phyloP scores from a whole-genome alignment of 2,888 invertebrate species.

The Prionchulus punctatus region DNA sequence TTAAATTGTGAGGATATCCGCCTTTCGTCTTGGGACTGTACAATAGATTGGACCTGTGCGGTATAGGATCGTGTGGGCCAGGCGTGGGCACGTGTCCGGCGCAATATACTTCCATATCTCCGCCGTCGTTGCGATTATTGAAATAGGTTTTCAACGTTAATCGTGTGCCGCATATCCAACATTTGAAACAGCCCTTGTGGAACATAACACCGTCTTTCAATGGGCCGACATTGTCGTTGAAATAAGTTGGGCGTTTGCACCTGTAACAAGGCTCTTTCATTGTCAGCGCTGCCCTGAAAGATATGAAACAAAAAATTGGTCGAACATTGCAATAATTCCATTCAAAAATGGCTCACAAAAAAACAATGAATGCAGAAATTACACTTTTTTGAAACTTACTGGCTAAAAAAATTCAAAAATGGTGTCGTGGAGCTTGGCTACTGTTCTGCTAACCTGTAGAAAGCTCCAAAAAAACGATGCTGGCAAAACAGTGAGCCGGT shows the following conservation, averaged over 20 bases:
- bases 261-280: too few relatives aligned
- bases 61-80: conserved; percentile 33
- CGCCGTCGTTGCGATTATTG: conserved; percentile 32
- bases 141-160: conserved; percentile 31
- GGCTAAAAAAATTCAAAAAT: too few relatives aligned
- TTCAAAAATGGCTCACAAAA: too few relatives aligned
- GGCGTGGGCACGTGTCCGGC: conserved; percentile 33
- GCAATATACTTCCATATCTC: conserved; percentile 32
- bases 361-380: too few relatives aligned
- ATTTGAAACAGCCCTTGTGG: conserved; percentile 25
- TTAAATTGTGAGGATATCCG: conserved; percentile 17
- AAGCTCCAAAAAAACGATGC: too few relatives aligned
- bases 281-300: too few relatives aligned
- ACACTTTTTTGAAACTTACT: too few relatives aligned
- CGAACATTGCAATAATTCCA: too few relatives aligned
- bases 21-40: conserved; percentile 32
- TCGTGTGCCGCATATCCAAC: conserved; percentile 33
- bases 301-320: too few relatives aligned
- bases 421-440: too few relatives aligned
- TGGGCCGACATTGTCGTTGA: conserved; percentile 32
- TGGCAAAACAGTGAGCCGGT: too few relatives aligned
- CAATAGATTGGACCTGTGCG: conserved; percentile 30
- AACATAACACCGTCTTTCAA: conserved; percentile 31
- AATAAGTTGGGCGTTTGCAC: conserved; percentile 32
- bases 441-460: too few relatives aligned